These are phyloP conservation scores for Callipepla californica DNA, from an alignment of 2,113 vertebrate genomes.

Conservation along the genomic window DNA sequence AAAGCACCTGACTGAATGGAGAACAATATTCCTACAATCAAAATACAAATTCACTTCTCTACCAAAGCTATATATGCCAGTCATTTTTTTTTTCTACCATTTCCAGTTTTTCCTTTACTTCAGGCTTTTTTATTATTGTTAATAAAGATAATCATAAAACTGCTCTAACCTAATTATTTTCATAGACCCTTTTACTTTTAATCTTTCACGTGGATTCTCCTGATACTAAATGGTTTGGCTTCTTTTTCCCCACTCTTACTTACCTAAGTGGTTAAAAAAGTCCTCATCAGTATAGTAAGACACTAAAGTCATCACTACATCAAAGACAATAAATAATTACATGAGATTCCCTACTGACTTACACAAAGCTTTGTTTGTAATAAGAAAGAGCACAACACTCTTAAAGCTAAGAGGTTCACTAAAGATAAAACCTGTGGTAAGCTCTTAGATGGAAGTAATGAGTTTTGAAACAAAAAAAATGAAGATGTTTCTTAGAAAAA, in stretches of 20 bases:
- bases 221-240: background rate
- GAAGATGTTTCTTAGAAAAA: background rate
- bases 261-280: background rate
- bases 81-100: background rate
- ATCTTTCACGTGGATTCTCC: background rate
- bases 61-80: background rate
- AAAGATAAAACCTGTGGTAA: background rate
- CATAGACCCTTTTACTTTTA: background rate
- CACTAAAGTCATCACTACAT: background rate
- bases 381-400: background rate
- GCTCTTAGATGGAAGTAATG: background rate
- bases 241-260: fast-evolving
- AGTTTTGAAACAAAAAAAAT: background rate
- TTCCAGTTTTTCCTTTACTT: background rate
- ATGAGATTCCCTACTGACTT: background rate
- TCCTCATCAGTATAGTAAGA: background rate
- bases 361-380: background rate
- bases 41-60: background rate
- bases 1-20: background rate
- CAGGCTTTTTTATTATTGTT: background rate
- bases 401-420: background rate
- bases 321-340: background rate
- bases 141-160: background rate
- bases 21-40: background rate
- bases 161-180: background rate